Conservation (phyloP, 2,888 invertebrate genomes). For the Drosophila mimica region DNA sequence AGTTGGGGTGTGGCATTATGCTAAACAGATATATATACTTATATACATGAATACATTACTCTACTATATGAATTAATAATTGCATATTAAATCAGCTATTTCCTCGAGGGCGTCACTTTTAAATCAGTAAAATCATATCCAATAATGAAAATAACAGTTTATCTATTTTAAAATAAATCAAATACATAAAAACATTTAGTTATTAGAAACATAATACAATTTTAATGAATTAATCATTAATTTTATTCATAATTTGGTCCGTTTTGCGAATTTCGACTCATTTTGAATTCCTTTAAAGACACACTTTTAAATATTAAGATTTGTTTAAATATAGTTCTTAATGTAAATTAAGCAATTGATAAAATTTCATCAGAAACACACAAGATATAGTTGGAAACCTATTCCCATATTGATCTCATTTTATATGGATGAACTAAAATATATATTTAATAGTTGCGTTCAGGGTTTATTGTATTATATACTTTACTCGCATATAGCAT, state of each 20-base stretch:
- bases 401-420: background rate
- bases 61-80: slow-evolving; percentile 69
- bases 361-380: background rate
- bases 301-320: background rate
- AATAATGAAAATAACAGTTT: slow-evolving; percentile 6
- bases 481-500: too few relatives aligned
- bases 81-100: slow-evolving; percentile 51
- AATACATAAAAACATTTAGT: background rate
- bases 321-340: too few relatives aligned
- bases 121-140: background rate
- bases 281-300: background rate
- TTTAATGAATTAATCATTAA: too few relatives aligned
- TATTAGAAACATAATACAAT: too few relatives aligned
- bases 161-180: slow-evolving; percentile 2
- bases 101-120: background rate
- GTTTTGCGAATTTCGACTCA: background rate
- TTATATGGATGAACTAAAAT: background rate
- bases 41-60: slow-evolving; percentile 5
- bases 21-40: background rate
- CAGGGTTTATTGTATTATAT: too few relatives aligned
- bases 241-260: background rate
- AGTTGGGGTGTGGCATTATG: slow-evolving; percentile 6
- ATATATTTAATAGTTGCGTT: background rate
- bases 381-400: background rate
- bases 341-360: too few relatives aligned